Percentiles rank a stretch among this genome's conserved stretches.
Evolutionary conservation across 2,888 invertebrate species (phyloP).

Genomic region (Agrochola lychnidis): DNA sequence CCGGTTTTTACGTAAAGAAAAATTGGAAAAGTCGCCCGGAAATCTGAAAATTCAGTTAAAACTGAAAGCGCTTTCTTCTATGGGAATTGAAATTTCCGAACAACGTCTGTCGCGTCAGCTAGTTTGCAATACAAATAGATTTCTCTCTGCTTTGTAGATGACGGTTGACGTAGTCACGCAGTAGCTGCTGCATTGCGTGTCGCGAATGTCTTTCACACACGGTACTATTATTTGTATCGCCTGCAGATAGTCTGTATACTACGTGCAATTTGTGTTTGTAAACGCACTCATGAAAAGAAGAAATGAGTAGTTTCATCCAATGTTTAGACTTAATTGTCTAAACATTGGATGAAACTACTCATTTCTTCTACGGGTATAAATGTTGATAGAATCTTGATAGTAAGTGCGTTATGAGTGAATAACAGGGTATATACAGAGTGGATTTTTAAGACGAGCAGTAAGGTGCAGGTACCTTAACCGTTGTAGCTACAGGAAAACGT

Average conservation of each 20-base stretch:
- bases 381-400: background rate
- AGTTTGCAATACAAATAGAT: background rate
- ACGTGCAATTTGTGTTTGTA: slow-evolving; percentile 21
- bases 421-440: background rate
- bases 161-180: background rate
- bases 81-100: background rate
- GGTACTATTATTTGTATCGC: background rate
- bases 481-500: background rate
- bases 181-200: background rate
- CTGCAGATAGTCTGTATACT: background rate
- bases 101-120: background rate
- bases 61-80: background rate
- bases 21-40: too few species aligned
- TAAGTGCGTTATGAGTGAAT: background rate
- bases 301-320: slow-evolving; percentile 5
- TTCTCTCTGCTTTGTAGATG: background rate
- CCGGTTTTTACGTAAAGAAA: background rate
- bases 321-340: slow-evolving; percentile 17
- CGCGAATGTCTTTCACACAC: background rate
- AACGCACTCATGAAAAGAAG: background rate
- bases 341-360: too few species aligned
- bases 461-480: background rate
- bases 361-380: background rate
- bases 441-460: too few species aligned
- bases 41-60: background rate